Evolutionary conservation across 2,797 vertebrate genomes (phyloP), one percentile per base, ranked within the genome.

Genomic region (Liparis tanakae): DNA sequence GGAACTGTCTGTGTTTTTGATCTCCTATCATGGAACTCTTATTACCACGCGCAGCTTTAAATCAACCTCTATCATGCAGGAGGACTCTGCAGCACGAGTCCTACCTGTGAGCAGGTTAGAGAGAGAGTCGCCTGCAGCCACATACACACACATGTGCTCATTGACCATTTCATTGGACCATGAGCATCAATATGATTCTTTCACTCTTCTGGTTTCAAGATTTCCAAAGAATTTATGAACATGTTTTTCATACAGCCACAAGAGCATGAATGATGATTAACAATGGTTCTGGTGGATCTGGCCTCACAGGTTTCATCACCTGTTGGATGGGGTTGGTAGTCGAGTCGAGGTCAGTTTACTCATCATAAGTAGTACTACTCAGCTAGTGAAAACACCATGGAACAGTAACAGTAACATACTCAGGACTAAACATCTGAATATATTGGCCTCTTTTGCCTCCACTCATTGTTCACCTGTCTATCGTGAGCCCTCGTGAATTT

Each of bases 1-100:
- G 83, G 81, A 84, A 53, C 51, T 67, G 82, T 68, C 83, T 65
- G 73, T 76, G 80, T 72, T 41, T 71, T 72, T 74, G 10, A 53
- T 54, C 70, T 43, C 51, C 22, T 25, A 63, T 72, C 72, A 76
- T 62, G 53, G 30, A 60, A 76, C 48, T 53, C 64, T 76, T 73
- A 67, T 72, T 72, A 70, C 50, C 53, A 76, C 34, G 30, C 69
- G 17, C 71, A 75, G 72, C 55, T 84, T 81, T 63, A 81, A 78
- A 79, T 78, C 67, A 80, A 70, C 61, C 61, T 55, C 73, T 46
- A 65, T 48, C 50, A 36, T 39, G 30, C 37, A 76, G 34, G 53
- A 65, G 78, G 83, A 85, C 70, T 84, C 70, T 30, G 68, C 75
- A 80, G 43, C 50, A 65, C 17, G 6, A 15, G 18, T 36, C 30